A percentile compares a stretch with the other conserved stretches of the same genome.
These are phyloP conservation scores for Oryzias curvinotus DNA, from an alignment of 2,113 vertebrate species.

Conservation along the genomic window DNA sequence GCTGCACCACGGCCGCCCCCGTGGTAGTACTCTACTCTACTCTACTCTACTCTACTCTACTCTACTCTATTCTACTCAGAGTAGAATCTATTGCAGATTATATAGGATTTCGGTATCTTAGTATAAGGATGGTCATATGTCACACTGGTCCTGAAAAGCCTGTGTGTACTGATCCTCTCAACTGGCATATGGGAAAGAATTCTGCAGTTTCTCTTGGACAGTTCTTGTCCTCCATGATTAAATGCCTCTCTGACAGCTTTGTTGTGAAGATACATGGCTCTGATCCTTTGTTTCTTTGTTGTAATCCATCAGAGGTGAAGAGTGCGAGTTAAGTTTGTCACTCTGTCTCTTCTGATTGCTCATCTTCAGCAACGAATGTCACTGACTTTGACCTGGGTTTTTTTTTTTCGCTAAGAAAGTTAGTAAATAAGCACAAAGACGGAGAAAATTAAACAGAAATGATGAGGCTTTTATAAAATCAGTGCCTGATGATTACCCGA, in stretches of 20 bases:
- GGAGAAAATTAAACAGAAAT: background rate
- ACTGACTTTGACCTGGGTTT: slow-evolving; percentile 27
- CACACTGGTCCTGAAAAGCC: background rate
- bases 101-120: no score
- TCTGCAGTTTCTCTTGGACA: slow-evolving; percentile 19
- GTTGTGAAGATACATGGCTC: slow-evolving; percentile 24
- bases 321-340: slow-evolving; percentile 48
- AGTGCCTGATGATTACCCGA: slow-evolving; percentile 40
- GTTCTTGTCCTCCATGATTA: slow-evolving; percentile 14
- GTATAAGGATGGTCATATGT: no score
- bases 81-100: no score
- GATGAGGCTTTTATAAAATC: slow-evolving; percentile 24
- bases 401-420: slow-evolving; percentile 1
- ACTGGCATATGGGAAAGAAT: background rate
- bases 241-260: slow-evolving; percentile 11
- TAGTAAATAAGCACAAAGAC: slow-evolving; percentile 2
- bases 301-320: slow-evolving; percentile 47
- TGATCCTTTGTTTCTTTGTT: slow-evolving; percentile 8
- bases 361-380: slow-evolving; percentile 24
- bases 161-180: background rate
- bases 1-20: no score
- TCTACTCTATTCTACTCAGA: no score
- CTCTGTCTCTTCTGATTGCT: slow-evolving; percentile 36
- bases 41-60: no score
- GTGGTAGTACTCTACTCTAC: no score